These are phyloP conservation scores for Drosophila sp. DNA, from an alignment of 1,140 invertebrate species.

Conservation along the genomic window DNA sequence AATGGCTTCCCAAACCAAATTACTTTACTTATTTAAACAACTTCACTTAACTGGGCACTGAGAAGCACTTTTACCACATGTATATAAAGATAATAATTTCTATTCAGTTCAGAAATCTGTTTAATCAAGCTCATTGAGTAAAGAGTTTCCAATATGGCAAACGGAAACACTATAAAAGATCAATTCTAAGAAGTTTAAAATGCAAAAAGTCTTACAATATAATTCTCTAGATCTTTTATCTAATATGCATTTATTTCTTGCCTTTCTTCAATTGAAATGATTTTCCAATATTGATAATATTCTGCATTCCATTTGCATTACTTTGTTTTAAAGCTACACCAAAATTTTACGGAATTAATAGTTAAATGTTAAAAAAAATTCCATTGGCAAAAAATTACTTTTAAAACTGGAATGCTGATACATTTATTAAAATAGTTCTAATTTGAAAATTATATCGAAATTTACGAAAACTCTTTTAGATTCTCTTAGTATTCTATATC, in stretches of 20 bases:
- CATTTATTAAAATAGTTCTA: too few species aligned
- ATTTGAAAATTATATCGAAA: too few species aligned
- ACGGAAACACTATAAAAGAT: not conserved
- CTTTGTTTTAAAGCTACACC: too few species aligned
- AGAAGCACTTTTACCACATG: slow-evolving; percentile 26
- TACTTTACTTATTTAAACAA: slow-evolving; percentile 59
- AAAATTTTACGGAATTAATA: too few species aligned
- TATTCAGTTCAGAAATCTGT: not conserved
- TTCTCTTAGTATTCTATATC: too few species aligned
- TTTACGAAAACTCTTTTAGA: too few species aligned
- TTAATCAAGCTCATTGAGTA: not conserved
- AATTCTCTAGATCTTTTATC: not conserved
- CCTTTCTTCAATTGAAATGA: not conserved
- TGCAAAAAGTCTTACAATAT: not conserved
- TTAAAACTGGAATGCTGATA: too few species aligned
- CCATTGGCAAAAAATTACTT: too few species aligned
- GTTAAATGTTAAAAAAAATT: too few species aligned
- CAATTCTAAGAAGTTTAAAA: too few species aligned
- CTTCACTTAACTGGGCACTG: slow-evolving; percentile 10
- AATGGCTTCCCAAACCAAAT: slow-evolving; percentile 71
- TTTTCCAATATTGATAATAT: not conserved
- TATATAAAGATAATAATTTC: slow-evolving; percentile 49
- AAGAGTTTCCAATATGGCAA: not conserved
- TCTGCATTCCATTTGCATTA: too few species aligned
- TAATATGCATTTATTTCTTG: not conserved